These are phyloP conservation scores for Lacanobia oleracea DNA, from an alignment of 2,888 invertebrate species.

Conservation along the genomic window DNA sequence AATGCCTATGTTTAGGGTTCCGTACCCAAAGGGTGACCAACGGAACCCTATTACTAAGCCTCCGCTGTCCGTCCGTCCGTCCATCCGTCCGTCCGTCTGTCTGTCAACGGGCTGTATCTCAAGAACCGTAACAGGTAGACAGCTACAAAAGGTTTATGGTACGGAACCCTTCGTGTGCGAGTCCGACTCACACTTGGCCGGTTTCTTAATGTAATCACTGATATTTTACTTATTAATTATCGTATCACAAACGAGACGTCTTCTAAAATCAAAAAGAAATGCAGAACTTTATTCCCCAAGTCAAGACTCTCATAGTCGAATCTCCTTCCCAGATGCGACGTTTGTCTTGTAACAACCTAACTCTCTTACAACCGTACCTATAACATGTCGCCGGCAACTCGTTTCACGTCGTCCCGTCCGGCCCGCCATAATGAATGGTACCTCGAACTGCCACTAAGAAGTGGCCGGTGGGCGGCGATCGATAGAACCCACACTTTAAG, in stretches of 20 bases:
- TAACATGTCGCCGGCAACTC: slow-evolving; percentile 40
- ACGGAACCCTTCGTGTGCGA: too few relatives aligned
- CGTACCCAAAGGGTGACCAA: too few relatives aligned
- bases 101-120: too few relatives aligned
- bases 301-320: background rate
- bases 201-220: too few relatives aligned
- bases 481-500: slow-evolving; percentile 85
- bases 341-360: slow-evolving; percentile 18
- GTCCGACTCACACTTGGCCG: too few relatives aligned
- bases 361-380: slow-evolving; percentile 6
- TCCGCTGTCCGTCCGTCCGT: too few relatives aligned
- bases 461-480: slow-evolving; percentile 80
- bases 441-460: slow-evolving; percentile 87
- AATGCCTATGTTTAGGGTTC: background rate
- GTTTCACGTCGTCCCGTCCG: slow-evolving; percentile 53
- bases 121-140: too few relatives aligned
- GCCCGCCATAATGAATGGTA: slow-evolving; percentile 86
- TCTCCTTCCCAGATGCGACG: background rate
- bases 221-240: background rate
- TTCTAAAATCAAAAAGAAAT: background rate
- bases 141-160: too few relatives aligned
- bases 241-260: background rate
- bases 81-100: too few relatives aligned
- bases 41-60: too few relatives aligned
- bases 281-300: background rate